Conservation (phyloP, 2,113 vertebrate genomes). For the Hippocampus zosterae region DNA sequence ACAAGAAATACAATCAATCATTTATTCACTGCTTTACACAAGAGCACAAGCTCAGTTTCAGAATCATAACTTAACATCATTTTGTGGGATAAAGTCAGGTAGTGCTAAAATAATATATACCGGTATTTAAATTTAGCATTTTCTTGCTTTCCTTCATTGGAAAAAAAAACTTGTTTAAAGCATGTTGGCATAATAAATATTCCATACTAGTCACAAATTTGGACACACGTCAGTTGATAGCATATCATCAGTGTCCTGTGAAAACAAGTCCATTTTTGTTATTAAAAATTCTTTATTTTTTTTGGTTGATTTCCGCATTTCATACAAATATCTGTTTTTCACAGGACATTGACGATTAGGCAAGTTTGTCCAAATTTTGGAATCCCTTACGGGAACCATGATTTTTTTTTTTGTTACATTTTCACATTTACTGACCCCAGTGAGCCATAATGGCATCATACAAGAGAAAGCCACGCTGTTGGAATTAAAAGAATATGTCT, state of each 20-base stretch:
- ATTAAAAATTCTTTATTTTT: too few species aligned
- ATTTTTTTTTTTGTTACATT: not conserved
- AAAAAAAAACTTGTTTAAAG: not conserved
- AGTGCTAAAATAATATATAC: not conserved
- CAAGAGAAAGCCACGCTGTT: not conserved
- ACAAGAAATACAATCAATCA: not conserved
- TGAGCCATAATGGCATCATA: not conserved
- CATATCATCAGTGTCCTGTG: not conserved
- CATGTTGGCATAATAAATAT: not conserved
- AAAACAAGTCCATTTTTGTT: too few species aligned
- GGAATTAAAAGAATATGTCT: not conserved
- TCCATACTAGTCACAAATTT: not conserved
- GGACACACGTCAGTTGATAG: not conserved
- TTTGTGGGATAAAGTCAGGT: not conserved
- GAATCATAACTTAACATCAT: constrained; percentile 14
- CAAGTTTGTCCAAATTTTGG: not conserved
- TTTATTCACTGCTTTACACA: constrained; percentile 16
- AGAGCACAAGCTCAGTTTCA: not conserved
- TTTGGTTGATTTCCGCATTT: too few species aligned
- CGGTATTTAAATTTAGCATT: constrained; percentile 7
- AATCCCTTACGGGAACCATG: not conserved
- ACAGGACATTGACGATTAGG: not conserved
- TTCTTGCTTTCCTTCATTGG: not conserved
- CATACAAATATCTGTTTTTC: too few species aligned
- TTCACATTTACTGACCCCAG: not conserved